These are phyloP conservation scores for Itoplectis maculator DNA, from an alignment of 2,888 invertebrate species.

Conservation along the genomic window DNA sequence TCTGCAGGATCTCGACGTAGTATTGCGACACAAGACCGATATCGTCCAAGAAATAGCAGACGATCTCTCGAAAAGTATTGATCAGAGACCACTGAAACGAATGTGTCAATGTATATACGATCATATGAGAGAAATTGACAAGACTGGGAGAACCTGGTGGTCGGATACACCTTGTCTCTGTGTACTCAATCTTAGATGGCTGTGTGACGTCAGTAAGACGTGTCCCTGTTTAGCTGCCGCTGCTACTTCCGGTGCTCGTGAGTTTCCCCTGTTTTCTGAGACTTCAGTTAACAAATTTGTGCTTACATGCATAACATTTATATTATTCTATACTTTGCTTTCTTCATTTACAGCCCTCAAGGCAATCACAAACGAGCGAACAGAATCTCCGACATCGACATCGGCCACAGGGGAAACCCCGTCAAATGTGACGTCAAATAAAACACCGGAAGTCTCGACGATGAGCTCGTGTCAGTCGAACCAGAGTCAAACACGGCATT, in stretches of 20 bases:
- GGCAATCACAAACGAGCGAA: constrained; percentile 47
- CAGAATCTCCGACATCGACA: constrained; percentile 58
- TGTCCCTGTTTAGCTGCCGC: constrained; percentile 76
- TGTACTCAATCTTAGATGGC: constrained; percentile 77
- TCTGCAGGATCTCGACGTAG: constrained; percentile 53
- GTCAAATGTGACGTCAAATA: background rate
- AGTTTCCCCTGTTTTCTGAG: background rate
- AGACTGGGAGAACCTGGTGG: constrained; percentile 73
- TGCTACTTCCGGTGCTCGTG: too few relatives aligned
- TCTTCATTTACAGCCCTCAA: constrained; percentile 15
- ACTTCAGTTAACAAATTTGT: background rate
- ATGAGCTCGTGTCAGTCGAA: constrained; percentile 63
- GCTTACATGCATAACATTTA: background rate
- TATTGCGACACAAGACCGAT: constrained; percentile 56
- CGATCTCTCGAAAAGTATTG: constrained; percentile 59
- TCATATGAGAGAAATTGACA: constrained; percentile 77
- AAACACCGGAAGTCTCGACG: background rate
- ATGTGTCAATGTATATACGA: constrained; percentile 79
- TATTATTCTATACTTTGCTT: background rate
- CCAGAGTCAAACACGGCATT: constrained; percentile 81
- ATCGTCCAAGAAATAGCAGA: constrained; percentile 56
- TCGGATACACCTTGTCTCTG: constrained; percentile 80
- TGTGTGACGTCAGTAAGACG: constrained; percentile 70
- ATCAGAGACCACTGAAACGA: constrained; percentile 66
- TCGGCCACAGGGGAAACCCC: constrained; percentile 23